Percentiles rank a stretch among this genome's conserved stretches.
Evolutionary conservation across 2,888 invertebrate species (phyloP).

Genomic region (Diaperis boleti): DNA sequence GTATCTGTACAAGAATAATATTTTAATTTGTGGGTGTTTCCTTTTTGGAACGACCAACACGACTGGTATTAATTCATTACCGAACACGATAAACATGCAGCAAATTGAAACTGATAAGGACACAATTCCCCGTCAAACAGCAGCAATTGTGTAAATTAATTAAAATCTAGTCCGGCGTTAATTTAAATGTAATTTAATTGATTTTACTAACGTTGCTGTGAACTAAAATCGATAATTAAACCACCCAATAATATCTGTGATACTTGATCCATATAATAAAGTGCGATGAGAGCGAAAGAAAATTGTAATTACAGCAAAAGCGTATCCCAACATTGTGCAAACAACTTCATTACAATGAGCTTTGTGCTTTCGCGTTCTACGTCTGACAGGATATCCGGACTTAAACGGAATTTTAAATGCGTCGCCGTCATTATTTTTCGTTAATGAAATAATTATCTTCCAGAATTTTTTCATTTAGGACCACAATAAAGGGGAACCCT

Average conservation of each 20-base stretch:
- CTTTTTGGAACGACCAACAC: too few relatives aligned
- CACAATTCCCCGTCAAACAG: slow-evolving; percentile 17
- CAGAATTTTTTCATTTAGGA: slow-evolving; percentile 16
- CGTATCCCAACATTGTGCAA: slow-evolving; percentile 16
- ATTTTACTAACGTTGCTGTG: slow-evolving; percentile 3
- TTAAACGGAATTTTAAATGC: slow-evolving; percentile 37
- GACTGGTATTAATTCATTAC: slow-evolving; percentile 12
- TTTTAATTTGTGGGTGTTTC: too few relatives aligned
- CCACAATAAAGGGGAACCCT: slow-evolving; percentile 8
- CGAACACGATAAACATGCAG: slow-evolving; percentile 11
- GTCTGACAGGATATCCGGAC: slow-evolving; percentile 32
- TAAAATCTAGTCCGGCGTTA: slow-evolving; percentile 24
- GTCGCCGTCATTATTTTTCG: slow-evolving; percentile 21
- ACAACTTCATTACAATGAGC: slow-evolving; percentile 38
- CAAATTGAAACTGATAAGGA: slow-evolving; percentile 36
- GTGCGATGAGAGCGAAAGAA: slow-evolving; percentile 16
- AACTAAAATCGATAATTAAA: slow-evolving; percentile 19
- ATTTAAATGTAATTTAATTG: slow-evolving; percentile 34
- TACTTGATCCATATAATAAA: slow-evolving; percentile 6
- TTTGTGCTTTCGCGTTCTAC: slow-evolving; percentile 26
- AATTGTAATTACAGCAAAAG: slow-evolving; percentile 21
- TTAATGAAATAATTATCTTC: slow-evolving; percentile 26
- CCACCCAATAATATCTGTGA: background rate
- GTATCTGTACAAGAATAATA: too few relatives aligned
- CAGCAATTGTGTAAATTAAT: slow-evolving; percentile 32